Percentiles rank a stretch among this genome's conserved stretches.
Conservation (phyloP, 2,113 vertebrate species). For the Otis tarda region DNA sequence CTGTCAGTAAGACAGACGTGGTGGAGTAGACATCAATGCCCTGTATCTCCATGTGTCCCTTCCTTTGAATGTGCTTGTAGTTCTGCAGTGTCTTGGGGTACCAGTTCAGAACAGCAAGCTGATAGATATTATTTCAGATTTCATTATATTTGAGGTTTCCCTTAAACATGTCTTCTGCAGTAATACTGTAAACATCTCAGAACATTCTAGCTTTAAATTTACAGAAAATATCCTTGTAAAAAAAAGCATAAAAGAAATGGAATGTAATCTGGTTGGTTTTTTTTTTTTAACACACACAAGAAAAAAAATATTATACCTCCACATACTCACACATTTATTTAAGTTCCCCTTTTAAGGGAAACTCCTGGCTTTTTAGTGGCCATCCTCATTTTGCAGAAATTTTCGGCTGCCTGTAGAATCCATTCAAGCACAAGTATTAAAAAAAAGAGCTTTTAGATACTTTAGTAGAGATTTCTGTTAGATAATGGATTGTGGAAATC, state of each 20-base stretch:
- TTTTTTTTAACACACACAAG: background rate
- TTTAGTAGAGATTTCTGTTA: background rate
- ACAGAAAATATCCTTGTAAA: background rate
- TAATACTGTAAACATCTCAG: background rate
- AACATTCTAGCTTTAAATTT: background rate
- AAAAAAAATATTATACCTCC: background rate
- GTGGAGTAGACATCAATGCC: background rate
- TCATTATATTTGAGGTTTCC: background rate
- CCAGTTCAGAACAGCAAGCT: background rate
- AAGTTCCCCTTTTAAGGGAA: background rate
- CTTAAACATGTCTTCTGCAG: background rate
- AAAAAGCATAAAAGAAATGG: background rate
- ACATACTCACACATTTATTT: background rate
- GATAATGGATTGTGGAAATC: background rate
- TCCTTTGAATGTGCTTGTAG: background rate
- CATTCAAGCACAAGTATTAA: background rate
- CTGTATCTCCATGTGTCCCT: too few species aligned
- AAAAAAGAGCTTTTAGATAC: background rate
- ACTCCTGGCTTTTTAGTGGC: background rate
- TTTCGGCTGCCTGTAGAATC: background rate
- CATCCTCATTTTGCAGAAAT: background rate
- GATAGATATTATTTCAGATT: background rate
- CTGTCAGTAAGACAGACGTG: background rate
- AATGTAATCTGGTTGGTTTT: background rate
- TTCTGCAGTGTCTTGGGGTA: too few species aligned